Evolutionary conservation across 2,888 invertebrate genomes (phyloP), one percentile per base, ranked within the genome.

Genomic region (Mechanitis mazaeus): DNA sequence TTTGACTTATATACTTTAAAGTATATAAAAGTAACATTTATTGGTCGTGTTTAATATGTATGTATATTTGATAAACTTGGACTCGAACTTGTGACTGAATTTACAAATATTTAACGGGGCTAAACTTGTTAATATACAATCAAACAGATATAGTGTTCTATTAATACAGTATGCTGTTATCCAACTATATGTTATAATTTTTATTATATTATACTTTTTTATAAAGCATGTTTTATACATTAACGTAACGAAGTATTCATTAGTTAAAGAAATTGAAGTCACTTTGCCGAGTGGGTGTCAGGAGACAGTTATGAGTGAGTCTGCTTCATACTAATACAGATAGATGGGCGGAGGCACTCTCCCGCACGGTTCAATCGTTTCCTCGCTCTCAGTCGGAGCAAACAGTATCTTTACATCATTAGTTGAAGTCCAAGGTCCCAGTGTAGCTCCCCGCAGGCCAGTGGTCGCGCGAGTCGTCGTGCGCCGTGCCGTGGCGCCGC

Each of bases 391-490:
- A n/a, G 3, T 50, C 31, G 6, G 50, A 11, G 28, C 31, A 31
- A 50, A 50, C 11, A 50, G 7, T 50, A 50, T 31, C 50, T 31
- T 50, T 31, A 3, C 31, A 50, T 50, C 31, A 50, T 50, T 31
- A 50, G 7, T 50, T 31, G 28, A 28, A 11, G 6, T 31, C 11
- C 31, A 20, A 47, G n/a, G 6, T 28, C 4, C 4, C 12, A 46
- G n/a, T 20, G 6, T 47, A 20, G 28, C 62, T n/a, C 42, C 50
- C 61, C 55, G 58, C 75, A 87, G 89, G 72, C 66, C 84, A 75
- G 64, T 89, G 89, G 88, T 70, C 74, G 5, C 85, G 86, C 12
- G 82, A 83, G n/a, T 66, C 72, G 20, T 20, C 3, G 66, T 69
- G 81, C 67, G 20, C 20, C 20, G 20, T 20, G 20, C 20, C 20